Evolutionary conservation across 2,113 vertebrate genomes (phyloP).

Genomic region (Mesocricetus auratus): DNA sequence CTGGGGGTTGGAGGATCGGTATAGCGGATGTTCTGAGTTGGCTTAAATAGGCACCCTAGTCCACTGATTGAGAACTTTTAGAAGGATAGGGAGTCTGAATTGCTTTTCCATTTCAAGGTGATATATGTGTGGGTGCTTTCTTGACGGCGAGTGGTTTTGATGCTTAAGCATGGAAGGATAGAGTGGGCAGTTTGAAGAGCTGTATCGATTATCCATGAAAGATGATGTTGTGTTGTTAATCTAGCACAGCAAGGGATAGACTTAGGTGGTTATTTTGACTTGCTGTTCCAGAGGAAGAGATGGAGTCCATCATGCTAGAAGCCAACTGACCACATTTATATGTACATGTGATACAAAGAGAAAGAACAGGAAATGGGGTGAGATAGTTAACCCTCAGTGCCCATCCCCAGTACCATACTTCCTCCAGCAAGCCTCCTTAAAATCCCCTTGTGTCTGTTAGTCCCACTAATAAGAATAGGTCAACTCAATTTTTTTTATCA

Average conservation of each 20-base stretch:
- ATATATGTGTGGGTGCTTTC: neutral
- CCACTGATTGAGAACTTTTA: neutral
- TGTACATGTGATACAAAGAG: neutral
- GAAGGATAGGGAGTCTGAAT: neutral
- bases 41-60: neutral
- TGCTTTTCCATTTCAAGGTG: neutral
- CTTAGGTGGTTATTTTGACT: neutral
- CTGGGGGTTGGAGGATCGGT: neutral
- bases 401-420: neutral
- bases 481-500: neutral
- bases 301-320: neutral
- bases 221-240: neutral
- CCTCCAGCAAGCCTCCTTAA: neutral
- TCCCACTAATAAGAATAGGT: too few species aligned
- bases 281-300: neutral
- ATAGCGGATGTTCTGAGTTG: neutral
- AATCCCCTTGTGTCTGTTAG: too few species aligned
- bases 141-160: neutral
- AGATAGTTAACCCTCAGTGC: neutral
- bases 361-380: neutral
- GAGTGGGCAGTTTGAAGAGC: neutral
- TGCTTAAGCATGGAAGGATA: neutral
- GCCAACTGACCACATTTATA: neutral
- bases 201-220: neutral
- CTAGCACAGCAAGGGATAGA: neutral